These are phyloP conservation scores for Caerostris darwini DNA, from an alignment of 1,140 invertebrate genomes.

Conservation along the genomic window DNA sequence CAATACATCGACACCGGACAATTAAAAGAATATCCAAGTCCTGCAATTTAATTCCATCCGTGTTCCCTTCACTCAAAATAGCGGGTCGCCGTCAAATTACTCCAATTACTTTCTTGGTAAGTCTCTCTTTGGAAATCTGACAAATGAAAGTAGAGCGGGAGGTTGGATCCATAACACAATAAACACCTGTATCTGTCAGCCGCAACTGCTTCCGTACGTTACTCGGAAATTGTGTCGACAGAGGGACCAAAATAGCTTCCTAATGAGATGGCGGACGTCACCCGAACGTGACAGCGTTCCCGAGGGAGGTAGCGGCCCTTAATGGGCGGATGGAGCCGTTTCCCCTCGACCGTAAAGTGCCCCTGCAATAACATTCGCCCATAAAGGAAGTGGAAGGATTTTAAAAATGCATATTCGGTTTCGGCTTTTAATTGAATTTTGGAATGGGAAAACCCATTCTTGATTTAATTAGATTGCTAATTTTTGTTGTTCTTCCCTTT, in stretches of 20 bases:
- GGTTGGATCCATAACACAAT: conserved; percentile 49
- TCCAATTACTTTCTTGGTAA: not conserved
- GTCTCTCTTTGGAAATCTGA: not conserved
- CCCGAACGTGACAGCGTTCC: conserved; percentile 42
- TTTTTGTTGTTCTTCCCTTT: not conserved
- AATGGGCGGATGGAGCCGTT: conserved; percentile 16
- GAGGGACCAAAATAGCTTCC: conserved; percentile 45
- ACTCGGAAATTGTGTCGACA: conserved; percentile 38
- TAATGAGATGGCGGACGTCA: conserved; percentile 37
- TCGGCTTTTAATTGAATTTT: conserved; percentile 8
- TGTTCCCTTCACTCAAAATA: not conserved
- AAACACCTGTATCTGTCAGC: conserved; percentile 64
- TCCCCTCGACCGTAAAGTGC: conserved; percentile 28
- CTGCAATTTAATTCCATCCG: too few species aligned
- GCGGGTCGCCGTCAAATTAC: not conserved
- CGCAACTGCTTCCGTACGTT: conserved; percentile 39
- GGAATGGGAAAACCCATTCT: not conserved
- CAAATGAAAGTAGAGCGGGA: conserved; percentile 34
- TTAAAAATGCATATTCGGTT: conserved; percentile 28
- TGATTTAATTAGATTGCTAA: not conserved
- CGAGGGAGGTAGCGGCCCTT: not conserved
- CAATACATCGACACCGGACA: too few species aligned
- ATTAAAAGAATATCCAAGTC: too few species aligned
- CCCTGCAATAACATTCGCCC: conserved; percentile 27
- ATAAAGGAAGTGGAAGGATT: not conserved